phyloP scores from a whole-genome alignment of 2,113 vertebrate species.

The Sardina pilchardus region DNA sequence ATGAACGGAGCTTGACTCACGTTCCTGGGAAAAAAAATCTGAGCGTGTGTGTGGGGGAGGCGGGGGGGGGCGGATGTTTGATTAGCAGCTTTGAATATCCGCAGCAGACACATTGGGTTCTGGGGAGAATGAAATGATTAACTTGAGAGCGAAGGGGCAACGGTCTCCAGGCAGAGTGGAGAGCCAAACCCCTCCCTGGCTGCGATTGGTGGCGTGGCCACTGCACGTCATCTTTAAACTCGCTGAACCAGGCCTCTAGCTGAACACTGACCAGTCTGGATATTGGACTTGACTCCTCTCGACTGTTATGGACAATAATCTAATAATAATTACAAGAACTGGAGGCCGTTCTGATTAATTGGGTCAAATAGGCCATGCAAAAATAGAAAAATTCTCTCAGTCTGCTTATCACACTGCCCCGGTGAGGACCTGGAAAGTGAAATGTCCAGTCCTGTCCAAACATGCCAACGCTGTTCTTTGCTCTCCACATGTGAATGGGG shows the following conservation, averaged over 20 bases:
- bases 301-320: neutral
- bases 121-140: slow-evolving; percentile 47
- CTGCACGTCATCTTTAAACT: slow-evolving; percentile 42
- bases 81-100: slow-evolving; percentile 25
- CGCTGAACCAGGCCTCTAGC: slow-evolving; percentile 48
- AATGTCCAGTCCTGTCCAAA: neutral
- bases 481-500: slow-evolving; percentile 56
- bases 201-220: slow-evolving; percentile 36
- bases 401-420: neutral
- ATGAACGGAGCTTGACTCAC: neutral
- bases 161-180: slow-evolving; percentile 34
- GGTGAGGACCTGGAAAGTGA: neutral
- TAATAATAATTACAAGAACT: too few species aligned
- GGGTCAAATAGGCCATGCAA: neutral
- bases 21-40: slow-evolving; percentile 41
- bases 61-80: slow-evolving; percentile 36
- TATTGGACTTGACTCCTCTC: neutral
- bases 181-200: slow-evolving; percentile 40
- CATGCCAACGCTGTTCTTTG: neutral
- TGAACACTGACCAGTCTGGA: slow-evolving; percentile 2
- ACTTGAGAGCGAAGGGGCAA: slow-evolving; percentile 2
- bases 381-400: neutral
- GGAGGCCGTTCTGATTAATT: too few species aligned
- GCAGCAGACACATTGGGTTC: slow-evolving; percentile 41
- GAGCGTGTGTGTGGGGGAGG: too few species aligned